A percentile compares a stretch with the other conserved stretches of the same genome.
Evolutionary conservation across 2,113 vertebrate genomes (phyloP).

Genomic region (Muscicapa adusta): DNA sequence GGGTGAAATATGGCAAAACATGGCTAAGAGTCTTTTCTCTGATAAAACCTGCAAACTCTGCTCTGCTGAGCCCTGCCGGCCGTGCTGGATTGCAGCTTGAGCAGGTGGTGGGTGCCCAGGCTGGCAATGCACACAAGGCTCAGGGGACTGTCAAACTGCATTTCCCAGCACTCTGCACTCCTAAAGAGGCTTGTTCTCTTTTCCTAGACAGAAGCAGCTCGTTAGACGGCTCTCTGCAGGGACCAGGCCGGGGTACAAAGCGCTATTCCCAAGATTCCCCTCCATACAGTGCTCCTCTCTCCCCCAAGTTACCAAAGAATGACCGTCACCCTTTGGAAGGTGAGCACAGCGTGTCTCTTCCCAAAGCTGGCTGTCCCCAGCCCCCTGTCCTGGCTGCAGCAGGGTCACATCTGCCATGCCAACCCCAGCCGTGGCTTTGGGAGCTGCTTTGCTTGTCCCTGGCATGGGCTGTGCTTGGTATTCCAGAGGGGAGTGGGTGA

Average conservation of each 20-base stretch:
- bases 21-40: not conserved
- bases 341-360: constrained; percentile 64
- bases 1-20: not conserved
- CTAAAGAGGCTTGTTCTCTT: constrained; percentile 65
- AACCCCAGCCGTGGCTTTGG: accelerated
- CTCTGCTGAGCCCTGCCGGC: not conserved
- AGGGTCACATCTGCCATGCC: not conserved
- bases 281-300: constrained; percentile 76
- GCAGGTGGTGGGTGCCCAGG: not conserved
- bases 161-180: not conserved
- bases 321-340: constrained; percentile 81
- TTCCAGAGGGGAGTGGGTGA: not conserved
- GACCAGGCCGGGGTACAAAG: constrained; percentile 79
- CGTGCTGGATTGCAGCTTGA: not conserved
- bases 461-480: not conserved
- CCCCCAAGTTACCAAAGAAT: constrained; percentile 83
- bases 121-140: accelerated
- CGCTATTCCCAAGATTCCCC: constrained; percentile 77
- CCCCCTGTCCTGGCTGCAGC: not conserved
- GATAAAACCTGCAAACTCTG: not conserved
- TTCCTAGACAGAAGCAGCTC: constrained; percentile 80
- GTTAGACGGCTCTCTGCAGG: constrained; percentile 73
- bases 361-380: not conserved
- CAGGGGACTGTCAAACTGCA: not conserved
- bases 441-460: not conserved